Evolutionary conservation across 2,797 vertebrate species (phyloP).

Genomic region (Epinephelus malabaricus): DNA sequence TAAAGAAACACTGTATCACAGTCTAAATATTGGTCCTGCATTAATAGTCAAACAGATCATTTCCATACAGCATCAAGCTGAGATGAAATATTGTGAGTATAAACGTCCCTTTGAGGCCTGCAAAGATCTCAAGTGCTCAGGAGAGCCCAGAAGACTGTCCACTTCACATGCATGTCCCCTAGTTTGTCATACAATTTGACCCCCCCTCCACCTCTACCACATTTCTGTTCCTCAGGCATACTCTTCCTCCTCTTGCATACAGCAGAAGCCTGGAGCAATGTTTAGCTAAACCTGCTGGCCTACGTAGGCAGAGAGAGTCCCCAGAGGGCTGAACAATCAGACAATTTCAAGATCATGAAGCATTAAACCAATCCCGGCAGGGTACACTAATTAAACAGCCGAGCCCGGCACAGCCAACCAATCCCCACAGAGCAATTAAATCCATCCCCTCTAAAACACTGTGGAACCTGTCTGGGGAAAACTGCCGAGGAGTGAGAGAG

Average conservation of each 20-base stretch:
- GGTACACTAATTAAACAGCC: constrained; percentile 99
- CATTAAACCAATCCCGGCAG: constrained; percentile 99
- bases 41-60: constrained; percentile 75
- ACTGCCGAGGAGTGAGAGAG: constrained; percentile 80
- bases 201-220: constrained; percentile 31
- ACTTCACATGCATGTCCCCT: constrained; percentile 44
- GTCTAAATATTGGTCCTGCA: constrained; percentile 74
- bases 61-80: constrained; percentile 64
- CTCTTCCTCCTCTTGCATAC: constrained; percentile 71
- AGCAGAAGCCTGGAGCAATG: constrained; percentile 87
- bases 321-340: constrained; percentile 96
- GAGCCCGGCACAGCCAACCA: constrained; percentile 99
- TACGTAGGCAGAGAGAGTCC: constrained; percentile 89
- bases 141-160: constrained; percentile 56
- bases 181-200: constrained; percentile 60
- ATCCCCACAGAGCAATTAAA: constrained; percentile 99
- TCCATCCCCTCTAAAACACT: constrained; percentile 99
- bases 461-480: constrained; percentile 96
- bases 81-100: constrained; percentile 35
- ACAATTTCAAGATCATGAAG: constrained; percentile 99
- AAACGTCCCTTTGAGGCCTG: constrained; percentile 54
- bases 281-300: constrained; percentile 91
- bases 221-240: constrained; percentile 67
- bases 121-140: constrained; percentile 14
- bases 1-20: constrained; percentile 59